A percentile compares a stretch with the other conserved stretches of the same genome.
These are phyloP conservation scores for Trichechus manatus DNA, from an alignment of 2,113 vertebrate genomes.

Conservation along the genomic window DNA sequence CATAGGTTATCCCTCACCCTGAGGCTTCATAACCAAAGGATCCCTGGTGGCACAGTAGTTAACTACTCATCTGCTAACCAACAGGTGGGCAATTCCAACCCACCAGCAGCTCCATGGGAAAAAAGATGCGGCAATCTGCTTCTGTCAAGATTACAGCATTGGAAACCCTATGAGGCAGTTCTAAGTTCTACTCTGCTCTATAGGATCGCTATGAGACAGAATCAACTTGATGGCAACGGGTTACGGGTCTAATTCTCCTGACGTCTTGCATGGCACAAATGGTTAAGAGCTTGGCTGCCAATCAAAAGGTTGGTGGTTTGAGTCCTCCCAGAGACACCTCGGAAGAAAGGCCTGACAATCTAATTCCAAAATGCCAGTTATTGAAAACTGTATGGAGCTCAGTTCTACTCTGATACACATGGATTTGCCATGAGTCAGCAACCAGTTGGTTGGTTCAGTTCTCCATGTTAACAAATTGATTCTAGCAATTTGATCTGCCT, in stretches of 20 bases:
- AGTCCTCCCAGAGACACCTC: background rate
- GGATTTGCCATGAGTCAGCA: background rate
- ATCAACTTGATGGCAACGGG: background rate
- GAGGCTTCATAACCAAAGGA: background rate
- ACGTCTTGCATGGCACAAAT: background rate
- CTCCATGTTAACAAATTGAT: accelerated
- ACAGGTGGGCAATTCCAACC: background rate
- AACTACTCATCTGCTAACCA: background rate
- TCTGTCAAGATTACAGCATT: background rate
- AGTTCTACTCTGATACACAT: background rate
- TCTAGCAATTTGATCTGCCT: background rate
- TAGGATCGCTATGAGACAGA: background rate
- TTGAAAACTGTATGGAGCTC: background rate
- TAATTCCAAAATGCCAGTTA: background rate
- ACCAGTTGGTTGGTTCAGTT: background rate
- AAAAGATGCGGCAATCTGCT: background rate
- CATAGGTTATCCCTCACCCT: accelerated
- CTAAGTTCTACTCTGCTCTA: background rate
- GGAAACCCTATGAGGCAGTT: background rate
- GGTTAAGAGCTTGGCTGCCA: background rate
- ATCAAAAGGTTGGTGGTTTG: background rate
- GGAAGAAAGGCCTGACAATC: background rate
- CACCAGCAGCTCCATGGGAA: background rate
- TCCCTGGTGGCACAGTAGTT: background rate
- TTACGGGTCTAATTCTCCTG: background rate